A percentile compares a stretch with the other conserved stretches of the same genome.
Conservation (phyloP, 2,888 invertebrate species). For the Rapana venosa region DNA sequence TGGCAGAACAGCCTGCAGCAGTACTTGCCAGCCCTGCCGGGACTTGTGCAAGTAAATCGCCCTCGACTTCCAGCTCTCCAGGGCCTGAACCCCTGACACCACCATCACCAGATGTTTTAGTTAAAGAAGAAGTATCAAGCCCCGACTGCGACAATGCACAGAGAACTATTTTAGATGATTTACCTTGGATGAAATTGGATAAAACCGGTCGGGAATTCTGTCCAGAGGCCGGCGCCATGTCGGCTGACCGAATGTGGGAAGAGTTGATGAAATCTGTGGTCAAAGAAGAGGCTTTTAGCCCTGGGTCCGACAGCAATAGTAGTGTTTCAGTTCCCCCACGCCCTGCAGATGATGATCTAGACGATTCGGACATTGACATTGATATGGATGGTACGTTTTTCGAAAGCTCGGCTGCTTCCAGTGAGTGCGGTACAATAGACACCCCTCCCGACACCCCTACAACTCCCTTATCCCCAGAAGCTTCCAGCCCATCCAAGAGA, state of each 20-base stretch:
- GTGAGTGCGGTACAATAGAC: constrained; percentile 21
- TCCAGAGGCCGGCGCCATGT: constrained; percentile 52
- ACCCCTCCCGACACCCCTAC: constrained; percentile 34
- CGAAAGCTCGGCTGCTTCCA: constrained; percentile 30
- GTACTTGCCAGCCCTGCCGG: constrained; percentile 43
- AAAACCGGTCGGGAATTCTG: constrained; percentile 44
- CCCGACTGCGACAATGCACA: constrained; percentile 48
- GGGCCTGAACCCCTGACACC: constrained; percentile 60
- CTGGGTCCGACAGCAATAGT: constrained; percentile 41
- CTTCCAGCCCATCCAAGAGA: constrained; percentile 7
- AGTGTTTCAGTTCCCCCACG: constrained; percentile 40
- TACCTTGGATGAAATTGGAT: constrained; percentile 60
- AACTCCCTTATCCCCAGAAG: neutral
- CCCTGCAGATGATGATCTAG: constrained; percentile 38
- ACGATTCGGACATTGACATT: constrained; percentile 42
- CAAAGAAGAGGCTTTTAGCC: constrained; percentile 51
- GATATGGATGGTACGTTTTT: constrained; percentile 33
- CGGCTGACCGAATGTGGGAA: constrained; percentile 60
- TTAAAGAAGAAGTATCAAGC: constrained; percentile 46
- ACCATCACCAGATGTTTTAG: constrained; percentile 59
- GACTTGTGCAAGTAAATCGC: constrained; percentile 37
- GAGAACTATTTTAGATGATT: constrained; percentile 62
- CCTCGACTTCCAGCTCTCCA: constrained; percentile 56
- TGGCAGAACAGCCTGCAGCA: constrained; percentile 45
- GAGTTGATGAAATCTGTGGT: constrained; percentile 64